Conservation (phyloP, 2,113 vertebrate species). For the Psilopogon haemacephalus region DNA sequence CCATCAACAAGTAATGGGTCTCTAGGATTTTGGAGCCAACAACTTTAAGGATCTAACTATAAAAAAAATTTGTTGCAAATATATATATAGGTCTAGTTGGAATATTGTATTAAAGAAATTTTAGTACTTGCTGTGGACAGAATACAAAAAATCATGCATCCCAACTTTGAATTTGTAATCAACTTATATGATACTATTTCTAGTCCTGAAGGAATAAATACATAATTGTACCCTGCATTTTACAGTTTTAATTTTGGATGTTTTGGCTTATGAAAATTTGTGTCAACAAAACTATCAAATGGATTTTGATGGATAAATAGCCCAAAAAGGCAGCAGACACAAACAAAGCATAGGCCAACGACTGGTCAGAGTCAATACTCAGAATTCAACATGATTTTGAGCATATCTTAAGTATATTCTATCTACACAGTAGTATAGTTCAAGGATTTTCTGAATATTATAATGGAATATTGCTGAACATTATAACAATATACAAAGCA, state of each 20-base stretch:
- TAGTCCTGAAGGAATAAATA: neutral
- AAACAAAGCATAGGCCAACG: neutral
- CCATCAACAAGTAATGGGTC: neutral
- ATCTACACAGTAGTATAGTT: neutral
- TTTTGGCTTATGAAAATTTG: neutral
- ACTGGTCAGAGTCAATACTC: neutral
- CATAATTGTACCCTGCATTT: neutral
- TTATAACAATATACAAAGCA: rapidly evolving
- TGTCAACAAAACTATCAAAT: neutral
- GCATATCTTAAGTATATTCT: neutral
- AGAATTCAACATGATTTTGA: neutral
- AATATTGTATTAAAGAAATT: neutral
- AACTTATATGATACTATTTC: neutral
- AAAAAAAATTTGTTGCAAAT: neutral
- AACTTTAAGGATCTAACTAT: neutral
- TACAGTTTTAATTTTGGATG: neutral
- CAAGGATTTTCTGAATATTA: neutral
- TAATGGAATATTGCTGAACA: neutral
- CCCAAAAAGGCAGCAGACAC: neutral
- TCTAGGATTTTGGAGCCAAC: neutral
- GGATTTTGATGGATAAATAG: neutral
- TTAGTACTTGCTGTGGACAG: neutral
- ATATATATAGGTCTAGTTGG: neutral
- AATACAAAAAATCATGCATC: neutral
- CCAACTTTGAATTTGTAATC: neutral